These are phyloP conservation scores for Fistularia commersonii DNA, from an alignment of 2,797 vertebrate species.

Conservation along the genomic window DNA sequence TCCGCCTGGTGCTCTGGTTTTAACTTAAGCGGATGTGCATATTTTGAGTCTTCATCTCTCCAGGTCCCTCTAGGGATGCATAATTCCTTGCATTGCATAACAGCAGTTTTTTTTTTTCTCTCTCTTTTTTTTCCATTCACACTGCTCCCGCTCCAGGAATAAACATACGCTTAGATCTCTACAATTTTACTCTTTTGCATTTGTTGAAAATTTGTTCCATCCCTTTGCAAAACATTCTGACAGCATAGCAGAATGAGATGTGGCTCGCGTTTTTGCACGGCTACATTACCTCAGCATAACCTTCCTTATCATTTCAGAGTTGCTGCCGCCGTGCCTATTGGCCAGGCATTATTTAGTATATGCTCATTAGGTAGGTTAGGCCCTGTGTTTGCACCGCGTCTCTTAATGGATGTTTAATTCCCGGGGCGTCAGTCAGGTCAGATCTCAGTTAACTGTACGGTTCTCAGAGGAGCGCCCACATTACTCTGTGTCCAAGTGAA, in stretches of 20 bases:
- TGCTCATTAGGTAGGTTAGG: constrained; percentile 12
- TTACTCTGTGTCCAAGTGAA: not conserved
- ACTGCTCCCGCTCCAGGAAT: constrained; percentile 45
- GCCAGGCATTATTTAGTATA: constrained; percentile 12
- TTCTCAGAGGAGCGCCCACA: constrained; percentile 15
- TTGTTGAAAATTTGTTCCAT: constrained; percentile 41
- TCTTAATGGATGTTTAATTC: constrained; percentile 38
- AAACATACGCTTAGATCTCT: constrained; percentile 52
- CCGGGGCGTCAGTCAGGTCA: constrained; percentile 28
- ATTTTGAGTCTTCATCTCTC: constrained; percentile 58
- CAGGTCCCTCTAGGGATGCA: constrained; percentile 52
- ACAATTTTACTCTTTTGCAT: constrained; percentile 41
- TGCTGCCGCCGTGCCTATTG: not conserved
- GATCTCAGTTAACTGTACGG: constrained; percentile 15
- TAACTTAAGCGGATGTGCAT: constrained; percentile 70
- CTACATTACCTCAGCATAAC: not conserved
- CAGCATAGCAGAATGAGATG: constrained; percentile 20
- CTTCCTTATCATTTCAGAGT: constrained; percentile 9
- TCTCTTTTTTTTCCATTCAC: constrained; percentile 50
- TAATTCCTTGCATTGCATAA: constrained; percentile 61
- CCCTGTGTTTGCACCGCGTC: not conserved
- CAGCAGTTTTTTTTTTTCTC: constrained; percentile 48
- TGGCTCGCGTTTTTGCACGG: constrained; percentile 3
- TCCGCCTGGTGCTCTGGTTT: constrained; percentile 44
- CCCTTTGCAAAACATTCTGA: constrained; percentile 19